A percentile compares a stretch with the other conserved stretches of the same genome.
These are phyloP conservation scores for Meloidogyne exigua DNA, from an alignment of 1,140 invertebrate genomes.

Conservation along the genomic window DNA sequence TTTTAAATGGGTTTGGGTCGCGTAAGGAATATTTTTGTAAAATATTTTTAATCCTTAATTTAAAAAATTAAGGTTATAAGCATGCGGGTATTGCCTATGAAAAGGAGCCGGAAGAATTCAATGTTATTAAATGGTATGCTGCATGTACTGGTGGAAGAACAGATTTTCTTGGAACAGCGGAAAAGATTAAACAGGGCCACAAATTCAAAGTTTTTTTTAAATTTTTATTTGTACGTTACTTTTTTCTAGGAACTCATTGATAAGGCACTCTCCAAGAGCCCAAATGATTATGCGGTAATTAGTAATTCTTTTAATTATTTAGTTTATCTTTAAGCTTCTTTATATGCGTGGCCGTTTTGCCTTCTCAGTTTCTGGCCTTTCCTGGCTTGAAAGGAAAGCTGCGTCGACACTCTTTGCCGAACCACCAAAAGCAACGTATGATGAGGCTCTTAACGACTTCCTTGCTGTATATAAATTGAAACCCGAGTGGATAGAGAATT, in stretches of 20 bases:
- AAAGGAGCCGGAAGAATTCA: conserved; percentile 46
- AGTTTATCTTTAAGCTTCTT: conserved; percentile 38
- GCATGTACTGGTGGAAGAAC: conserved; percentile 44
- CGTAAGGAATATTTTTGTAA: too few species aligned
- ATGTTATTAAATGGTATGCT: conserved; percentile 55
- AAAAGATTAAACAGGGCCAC: conserved; percentile 65
- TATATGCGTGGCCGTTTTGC: conserved; percentile 65
- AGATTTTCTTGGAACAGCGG: conserved; percentile 62
- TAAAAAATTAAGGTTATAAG: conserved; percentile 24
- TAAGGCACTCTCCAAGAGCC: conserved; percentile 64
- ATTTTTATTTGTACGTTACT: not conserved
- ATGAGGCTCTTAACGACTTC: conserved; percentile 62
- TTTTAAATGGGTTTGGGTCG: too few species aligned
- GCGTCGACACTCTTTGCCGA: conserved; percentile 64
- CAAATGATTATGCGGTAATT: conserved; percentile 59
- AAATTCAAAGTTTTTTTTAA: conserved; percentile 34
- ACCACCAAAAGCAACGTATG: conserved; percentile 65
- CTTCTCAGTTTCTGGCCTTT: conserved; percentile 61
- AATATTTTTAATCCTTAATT: too few species aligned
- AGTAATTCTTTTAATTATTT: not conserved
- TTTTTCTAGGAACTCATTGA: conserved; percentile 52
- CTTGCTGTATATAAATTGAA: conserved; percentile 6
- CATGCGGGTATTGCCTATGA: conserved; percentile 33
- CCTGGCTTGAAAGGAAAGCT: conserved; percentile 66
- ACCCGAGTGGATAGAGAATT: conserved; percentile 64